These are phyloP conservation scores for Chaetodon trifasciatus DNA, from an alignment of 2,797 vertebrate genomes.

Conservation along the genomic window DNA sequence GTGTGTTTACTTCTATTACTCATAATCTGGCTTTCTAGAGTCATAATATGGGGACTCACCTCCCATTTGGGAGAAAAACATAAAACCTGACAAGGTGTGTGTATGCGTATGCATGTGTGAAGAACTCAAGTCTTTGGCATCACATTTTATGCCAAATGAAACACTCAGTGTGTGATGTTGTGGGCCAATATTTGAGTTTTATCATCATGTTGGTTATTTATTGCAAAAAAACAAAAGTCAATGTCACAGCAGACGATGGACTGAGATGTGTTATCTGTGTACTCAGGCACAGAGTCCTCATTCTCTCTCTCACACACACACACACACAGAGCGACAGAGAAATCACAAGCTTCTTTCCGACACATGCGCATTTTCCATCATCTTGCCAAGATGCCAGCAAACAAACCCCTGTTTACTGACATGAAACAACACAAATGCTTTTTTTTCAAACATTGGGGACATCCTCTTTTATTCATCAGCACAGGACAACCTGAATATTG, in stretches of 20 bases:
- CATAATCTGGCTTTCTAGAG: neutral
- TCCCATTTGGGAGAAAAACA: neutral
- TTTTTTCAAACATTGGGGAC: constrained; percentile 19
- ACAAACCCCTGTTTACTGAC: constrained; percentile 55
- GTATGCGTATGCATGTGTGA: neutral
- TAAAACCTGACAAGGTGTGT: neutral
- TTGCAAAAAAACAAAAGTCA: constrained; percentile 52
- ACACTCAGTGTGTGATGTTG: constrained; percentile 13
- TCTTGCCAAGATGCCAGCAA: constrained; percentile 55
- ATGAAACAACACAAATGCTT: constrained; percentile 49
- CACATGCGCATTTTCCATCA: constrained; percentile 43
- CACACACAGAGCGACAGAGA: neutral
- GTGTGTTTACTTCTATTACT: neutral
- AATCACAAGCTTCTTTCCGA: constrained; percentile 14
- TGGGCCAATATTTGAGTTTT: constrained; percentile 34
- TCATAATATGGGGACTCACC: neutral
- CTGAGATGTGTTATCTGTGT: constrained; percentile 64
- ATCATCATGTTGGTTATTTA: constrained; percentile 40
- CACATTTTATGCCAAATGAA: constrained; percentile 1
- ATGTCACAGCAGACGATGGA: constrained; percentile 52
- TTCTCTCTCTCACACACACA: neutral
- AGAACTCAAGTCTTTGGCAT: constrained; percentile 24
- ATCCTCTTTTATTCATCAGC: constrained; percentile 43
- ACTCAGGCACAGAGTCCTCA: constrained; percentile 39
- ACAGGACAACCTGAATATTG: constrained; percentile 41